Evolutionary conservation across 2,113 vertebrate genomes (phyloP).

Genomic region (Crotophaga sulcirostris): DNA sequence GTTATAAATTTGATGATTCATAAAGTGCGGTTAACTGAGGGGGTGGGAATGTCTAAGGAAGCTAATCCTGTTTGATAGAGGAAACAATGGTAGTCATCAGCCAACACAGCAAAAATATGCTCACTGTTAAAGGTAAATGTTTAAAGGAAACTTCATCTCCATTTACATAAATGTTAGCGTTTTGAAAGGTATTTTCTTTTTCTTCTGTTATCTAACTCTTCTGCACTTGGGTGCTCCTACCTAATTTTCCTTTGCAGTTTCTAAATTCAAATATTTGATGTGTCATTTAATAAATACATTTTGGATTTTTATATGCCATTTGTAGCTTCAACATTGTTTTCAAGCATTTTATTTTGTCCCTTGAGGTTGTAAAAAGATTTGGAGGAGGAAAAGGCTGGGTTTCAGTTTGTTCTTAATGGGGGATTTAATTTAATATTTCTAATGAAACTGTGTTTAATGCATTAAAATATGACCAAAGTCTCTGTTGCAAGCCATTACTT

Average conservation of each 20-base stretch:
- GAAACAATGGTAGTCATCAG: not conserved
- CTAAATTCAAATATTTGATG: not conserved
- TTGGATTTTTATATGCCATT: not conserved
- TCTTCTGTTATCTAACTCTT: not conserved
- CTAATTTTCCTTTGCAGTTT: not conserved
- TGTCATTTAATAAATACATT: not conserved
- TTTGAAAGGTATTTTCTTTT: not conserved
- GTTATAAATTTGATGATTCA: slow-evolving; percentile 43
- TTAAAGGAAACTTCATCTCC: not conserved
- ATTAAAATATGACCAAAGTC: not conserved
- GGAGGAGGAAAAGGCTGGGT: not conserved
- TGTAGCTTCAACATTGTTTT: not conserved
- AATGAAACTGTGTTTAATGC: not conserved
- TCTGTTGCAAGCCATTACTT: slow-evolving; percentile 15
- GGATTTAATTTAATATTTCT: not conserved
- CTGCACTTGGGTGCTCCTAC: not conserved
- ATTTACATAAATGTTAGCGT: not conserved
- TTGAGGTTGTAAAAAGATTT: not conserved
- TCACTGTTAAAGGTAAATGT: not conserved
- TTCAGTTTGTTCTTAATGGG: not conserved
- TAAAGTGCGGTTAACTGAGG: not conserved
- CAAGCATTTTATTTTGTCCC: not conserved
- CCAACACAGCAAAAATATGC: not conserved
- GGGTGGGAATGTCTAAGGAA: not conserved
- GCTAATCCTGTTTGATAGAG: slow-evolving; percentile 13